phyloP scores from a whole-genome alignment of 2,888 invertebrate species.

The Mechanitis messenoides region DNA sequence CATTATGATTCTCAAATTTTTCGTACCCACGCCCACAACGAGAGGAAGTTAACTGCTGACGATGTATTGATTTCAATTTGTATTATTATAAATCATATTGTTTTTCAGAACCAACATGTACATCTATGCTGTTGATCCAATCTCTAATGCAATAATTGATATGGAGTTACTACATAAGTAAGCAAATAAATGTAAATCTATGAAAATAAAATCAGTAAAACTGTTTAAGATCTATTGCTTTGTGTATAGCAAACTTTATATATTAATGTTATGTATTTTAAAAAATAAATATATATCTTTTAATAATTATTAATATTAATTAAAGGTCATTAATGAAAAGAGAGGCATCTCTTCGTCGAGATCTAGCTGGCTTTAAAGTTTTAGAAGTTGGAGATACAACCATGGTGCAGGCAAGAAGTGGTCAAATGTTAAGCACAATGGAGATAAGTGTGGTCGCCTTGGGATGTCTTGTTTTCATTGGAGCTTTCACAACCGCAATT shows the following conservation, averaged over 20 bases:
- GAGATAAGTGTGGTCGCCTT: constrained; percentile 89
- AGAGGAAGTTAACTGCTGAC: no score
- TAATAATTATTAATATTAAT: constrained; percentile 9
- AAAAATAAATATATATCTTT: neutral
- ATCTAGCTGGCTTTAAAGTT: constrained; percentile 80
- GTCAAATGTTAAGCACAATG: constrained; percentile 77
- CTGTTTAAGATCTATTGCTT: no score
- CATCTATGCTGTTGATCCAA: constrained; percentile 89
- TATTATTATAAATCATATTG: neutral
- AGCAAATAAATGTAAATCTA: constrained; percentile 37
- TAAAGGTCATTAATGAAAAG: constrained; percentile 79
- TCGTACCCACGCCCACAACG: no score
- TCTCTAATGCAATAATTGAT: constrained; percentile 87
- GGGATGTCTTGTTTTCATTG: constrained; percentile 87
- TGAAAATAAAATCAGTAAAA: no score
- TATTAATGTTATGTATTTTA: neutral
- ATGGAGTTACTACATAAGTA: constrained; percentile 87
- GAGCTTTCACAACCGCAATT: constrained; percentile 86
- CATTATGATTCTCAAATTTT: neutral
- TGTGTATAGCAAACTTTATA: neutral
- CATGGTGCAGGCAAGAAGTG: constrained; percentile 57
- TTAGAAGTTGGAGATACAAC: constrained; percentile 78
- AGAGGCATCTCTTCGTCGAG: constrained; percentile 78
- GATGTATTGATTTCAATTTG: no score
- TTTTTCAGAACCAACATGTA: constrained; percentile 87